These are phyloP conservation scores for Glandiceps talaboti DNA, from an alignment of 53 echinoderm and acorn worm species.

Conservation along the genomic window DNA sequence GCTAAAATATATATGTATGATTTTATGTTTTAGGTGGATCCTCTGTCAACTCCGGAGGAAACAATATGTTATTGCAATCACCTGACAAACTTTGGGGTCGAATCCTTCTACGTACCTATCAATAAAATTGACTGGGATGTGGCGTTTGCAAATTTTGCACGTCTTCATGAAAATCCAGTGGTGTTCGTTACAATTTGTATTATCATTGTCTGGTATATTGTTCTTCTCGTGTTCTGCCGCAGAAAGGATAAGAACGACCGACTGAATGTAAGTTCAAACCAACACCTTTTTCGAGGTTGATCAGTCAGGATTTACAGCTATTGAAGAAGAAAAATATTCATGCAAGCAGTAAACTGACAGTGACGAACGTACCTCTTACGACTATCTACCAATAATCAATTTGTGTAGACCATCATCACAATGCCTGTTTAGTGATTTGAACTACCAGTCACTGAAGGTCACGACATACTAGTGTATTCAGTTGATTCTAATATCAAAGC, in stretches of 20 bases:
- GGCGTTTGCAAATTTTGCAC: slow-evolving; percentile 24
- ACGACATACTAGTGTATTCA: too few relatives aligned
- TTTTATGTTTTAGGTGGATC: slow-evolving; percentile 37
- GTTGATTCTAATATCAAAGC: too few relatives aligned
- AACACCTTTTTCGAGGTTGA: too few relatives aligned
- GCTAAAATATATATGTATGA: too few relatives aligned
- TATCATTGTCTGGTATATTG: slow-evolving; percentile 32
- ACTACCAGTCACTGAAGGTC: too few relatives aligned
- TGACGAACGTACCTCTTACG: too few relatives aligned
- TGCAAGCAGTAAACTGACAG: too few relatives aligned
- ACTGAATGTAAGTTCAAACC: slow-evolving; percentile 41
- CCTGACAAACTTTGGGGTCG: slow-evolving; percentile 36
- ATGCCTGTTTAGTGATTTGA: too few relatives aligned
- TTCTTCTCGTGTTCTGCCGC: slow-evolving; percentile 42
- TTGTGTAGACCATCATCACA: too few relatives aligned
- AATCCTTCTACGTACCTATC: slow-evolving; percentile 52
- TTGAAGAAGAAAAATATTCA: too few relatives aligned
- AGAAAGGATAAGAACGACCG: slow-evolving; percentile 62
- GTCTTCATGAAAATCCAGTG: slow-evolving; percentile 28
- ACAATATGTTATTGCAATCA: slow-evolving; percentile 57
- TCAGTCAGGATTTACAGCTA: too few relatives aligned
- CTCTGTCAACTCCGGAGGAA: slow-evolving; percentile 9
- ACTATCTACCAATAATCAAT: too few relatives aligned
- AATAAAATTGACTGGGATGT: slow-evolving; percentile 55
- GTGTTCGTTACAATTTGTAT: slow-evolving; percentile 32